Evolutionary conservation across 64 coral and sea anemone species (phyloP).

Genomic region (Porites lutea): DNA sequence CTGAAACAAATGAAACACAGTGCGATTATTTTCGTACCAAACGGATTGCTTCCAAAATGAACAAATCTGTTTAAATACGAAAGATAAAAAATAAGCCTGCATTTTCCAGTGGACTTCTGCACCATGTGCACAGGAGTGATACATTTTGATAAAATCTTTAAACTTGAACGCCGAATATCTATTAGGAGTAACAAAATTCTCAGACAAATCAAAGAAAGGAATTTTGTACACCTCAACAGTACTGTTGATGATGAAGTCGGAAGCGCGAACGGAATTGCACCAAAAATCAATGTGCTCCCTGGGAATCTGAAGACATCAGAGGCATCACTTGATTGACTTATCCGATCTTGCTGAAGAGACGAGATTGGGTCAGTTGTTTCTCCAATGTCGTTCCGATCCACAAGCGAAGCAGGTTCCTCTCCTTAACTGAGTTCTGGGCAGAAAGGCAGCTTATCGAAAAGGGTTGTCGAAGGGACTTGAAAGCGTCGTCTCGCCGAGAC

Average conservation of each 20-base stretch:
- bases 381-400: conserved; percentile 48
- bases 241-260: conserved; percentile 43
- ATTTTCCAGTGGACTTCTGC: conserved; percentile 57
- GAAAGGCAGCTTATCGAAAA: conserved; percentile 27
- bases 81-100: conserved; percentile 69
- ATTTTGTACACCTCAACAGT: conserved; percentile 75
- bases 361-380: conserved; percentile 45
- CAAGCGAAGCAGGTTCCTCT: conserved; percentile 55
- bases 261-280: conserved; percentile 45
- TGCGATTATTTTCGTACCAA: conserved; percentile 63
- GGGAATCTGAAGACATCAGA: conserved; percentile 48
- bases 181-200: too few relatives aligned
- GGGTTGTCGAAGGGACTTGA: neutral
- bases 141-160: neutral
- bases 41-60: conserved; percentile 62
- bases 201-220: conserved; percentile 14
- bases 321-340: conserved; percentile 60
- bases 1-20: conserved; percentile 62
- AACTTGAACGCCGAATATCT: too few relatives aligned
- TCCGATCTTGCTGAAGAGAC: conserved; percentile 44
- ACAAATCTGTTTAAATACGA: conserved; percentile 76
- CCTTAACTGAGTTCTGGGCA: conserved; percentile 5
- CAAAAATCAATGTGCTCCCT: conserved; percentile 21
- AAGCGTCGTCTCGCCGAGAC: neutral
- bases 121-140: neutral